Base-by-base conservation (phyloP, 1,140 invertebrate genomes). In the Bombus consobrinus region DNA sequence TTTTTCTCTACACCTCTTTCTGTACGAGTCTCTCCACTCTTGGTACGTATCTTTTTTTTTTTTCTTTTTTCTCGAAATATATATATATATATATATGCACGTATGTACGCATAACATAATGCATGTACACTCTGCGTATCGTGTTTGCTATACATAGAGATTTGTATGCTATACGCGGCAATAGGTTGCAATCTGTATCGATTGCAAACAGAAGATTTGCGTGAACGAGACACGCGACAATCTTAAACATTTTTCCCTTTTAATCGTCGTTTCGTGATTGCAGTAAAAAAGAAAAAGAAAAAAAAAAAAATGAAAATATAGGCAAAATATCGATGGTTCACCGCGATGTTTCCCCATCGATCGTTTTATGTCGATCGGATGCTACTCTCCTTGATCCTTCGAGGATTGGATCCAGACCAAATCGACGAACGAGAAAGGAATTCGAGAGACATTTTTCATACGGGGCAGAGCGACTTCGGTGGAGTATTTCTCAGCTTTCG, bases 1-100 rank as follows among this genome's bases (percentile, higher is more conserved):
- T 82, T 77, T 93, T 92, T 93, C 86, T 93, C 89, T 93, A 93
- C 89, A 92, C 93, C 91, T 91, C 88, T 93, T 74, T 89, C 39
- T 81, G 87, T 79, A 84, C 41, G 75, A 90, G 71, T 88, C 57
- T 91, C 89, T 85, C 88, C 83, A 64, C 78, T 86, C 88, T 91
- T 89, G 86, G 43, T 86, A 92, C 90, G 76, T 73, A 90, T 22
- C 47, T 53, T 22, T 59, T 75, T 47, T 71, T 71, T 18, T 41
- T 41, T 39, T 25, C 9, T 37, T 68, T 66, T 57, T 25, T 25
- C 25, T 69, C 59, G 39, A 72, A 47, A 47, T 47, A 47, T 47
- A 47, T 41, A 37, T 37, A 69, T 4, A 85, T n/a, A n/a, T n/a
- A n/a, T 83, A 73, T 79, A 79, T 83, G 66, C 72, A 89, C 59